These are phyloP conservation scores for Cataglyphis cursor DNA, from an alignment of 2,888 invertebrate species.

Conservation along the genomic window DNA sequence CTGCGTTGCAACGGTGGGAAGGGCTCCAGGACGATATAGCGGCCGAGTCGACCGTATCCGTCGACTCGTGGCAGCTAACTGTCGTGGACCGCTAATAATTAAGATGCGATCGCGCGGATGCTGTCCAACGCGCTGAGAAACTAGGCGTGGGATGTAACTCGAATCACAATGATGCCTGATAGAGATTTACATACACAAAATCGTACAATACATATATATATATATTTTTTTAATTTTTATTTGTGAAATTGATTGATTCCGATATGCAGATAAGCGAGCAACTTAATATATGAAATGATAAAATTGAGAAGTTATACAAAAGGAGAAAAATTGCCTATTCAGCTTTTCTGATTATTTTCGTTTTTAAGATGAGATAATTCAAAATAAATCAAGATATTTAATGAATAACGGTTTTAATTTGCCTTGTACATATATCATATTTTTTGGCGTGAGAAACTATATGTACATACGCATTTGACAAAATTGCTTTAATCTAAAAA, in stretches of 20 bases:
- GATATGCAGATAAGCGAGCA: too few species aligned
- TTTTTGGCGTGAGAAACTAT: not conserved
- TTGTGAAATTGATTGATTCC: not conserved
- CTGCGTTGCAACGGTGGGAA: conserved; percentile 24
- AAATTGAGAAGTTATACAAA: not conserved
- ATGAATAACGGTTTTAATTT: not conserved
- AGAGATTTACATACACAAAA: conserved; percentile 8
- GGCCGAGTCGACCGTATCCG: conserved; percentile 61
- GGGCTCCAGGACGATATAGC: conserved; percentile 21
- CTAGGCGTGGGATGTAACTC: conserved; percentile 77
- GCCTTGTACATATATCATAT: not conserved
- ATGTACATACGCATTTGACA: not conserved
- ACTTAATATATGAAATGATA: not conserved
- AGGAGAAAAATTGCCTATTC: not conserved
- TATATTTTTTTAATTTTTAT: not conserved
- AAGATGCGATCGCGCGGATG: conserved; percentile 56
- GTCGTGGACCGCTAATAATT: conserved; percentile 58
- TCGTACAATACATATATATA: not conserved
- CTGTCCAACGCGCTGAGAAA: conserved; percentile 57
- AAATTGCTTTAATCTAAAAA: not conserved
- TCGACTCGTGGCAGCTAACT: conserved; percentile 59
- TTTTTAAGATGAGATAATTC: not conserved
- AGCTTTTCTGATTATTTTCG: not conserved
- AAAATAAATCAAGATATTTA: not conserved
- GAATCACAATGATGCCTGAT: not conserved